A percentile compares a stretch with the other conserved stretches of the same genome.
These are phyloP conservation scores for Typhlomys cinereus DNA, from an alignment of 2,113 vertebrate species.

Conservation along the genomic window DNA sequence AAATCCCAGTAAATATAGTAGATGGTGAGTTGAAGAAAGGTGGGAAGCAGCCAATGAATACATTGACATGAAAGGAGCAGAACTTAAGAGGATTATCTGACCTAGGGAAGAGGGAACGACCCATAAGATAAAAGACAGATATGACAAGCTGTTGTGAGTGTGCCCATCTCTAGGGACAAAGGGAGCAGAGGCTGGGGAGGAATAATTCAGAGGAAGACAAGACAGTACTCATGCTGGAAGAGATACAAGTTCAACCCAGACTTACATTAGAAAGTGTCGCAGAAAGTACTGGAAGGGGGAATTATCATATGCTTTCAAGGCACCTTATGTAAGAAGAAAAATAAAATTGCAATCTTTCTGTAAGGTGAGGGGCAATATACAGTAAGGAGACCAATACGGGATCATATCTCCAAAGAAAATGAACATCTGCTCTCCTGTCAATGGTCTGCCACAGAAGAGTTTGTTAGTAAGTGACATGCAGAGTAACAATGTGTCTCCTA, in stretches of 20 bases:
- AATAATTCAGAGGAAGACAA: neutral
- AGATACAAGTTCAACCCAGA: neutral
- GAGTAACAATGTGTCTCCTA: neutral
- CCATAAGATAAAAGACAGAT: neutral
- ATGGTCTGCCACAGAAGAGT: neutral
- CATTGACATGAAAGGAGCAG: neutral
- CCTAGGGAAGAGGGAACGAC: neutral
- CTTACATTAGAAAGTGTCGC: neutral
- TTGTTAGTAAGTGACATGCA: constrained; percentile 30
- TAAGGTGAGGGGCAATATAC: neutral
- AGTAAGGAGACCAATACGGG: neutral
- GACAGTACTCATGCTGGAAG: neutral
- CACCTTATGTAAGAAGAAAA: neutral
- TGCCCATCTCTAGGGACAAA: neutral
- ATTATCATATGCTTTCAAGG: neutral
- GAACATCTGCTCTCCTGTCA: neutral
- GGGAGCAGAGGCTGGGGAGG: neutral
- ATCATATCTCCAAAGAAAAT: neutral
- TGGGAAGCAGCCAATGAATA: neutral
- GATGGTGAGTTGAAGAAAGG: neutral
- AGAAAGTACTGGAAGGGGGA: neutral
- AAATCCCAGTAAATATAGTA: neutral
- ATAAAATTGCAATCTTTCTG: neutral
- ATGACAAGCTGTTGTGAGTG: neutral
- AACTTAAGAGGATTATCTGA: neutral